Conservation (phyloP, 2,888 invertebrate species). For the Orthosia incerta region DNA sequence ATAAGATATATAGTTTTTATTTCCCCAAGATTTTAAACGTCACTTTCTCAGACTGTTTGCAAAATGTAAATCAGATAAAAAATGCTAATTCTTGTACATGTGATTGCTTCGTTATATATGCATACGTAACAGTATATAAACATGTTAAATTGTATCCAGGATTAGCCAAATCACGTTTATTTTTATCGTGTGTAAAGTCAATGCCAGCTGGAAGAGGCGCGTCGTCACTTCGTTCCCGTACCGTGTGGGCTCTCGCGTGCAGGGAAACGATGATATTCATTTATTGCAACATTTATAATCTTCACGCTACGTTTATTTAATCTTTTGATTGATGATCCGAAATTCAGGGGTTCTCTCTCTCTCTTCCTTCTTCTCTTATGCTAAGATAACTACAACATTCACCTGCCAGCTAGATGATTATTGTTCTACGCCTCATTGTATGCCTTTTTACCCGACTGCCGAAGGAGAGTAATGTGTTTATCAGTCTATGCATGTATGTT, state of each 20-base stretch:
- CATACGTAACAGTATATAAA: slow-evolving; percentile 70
- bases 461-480: too few species aligned
- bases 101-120: slow-evolving; percentile 38
- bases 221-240: slow-evolving; percentile 71
- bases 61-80: slow-evolving; percentile 28
- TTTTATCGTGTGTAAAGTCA: slow-evolving; percentile 82
- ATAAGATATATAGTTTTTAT: too few species aligned
- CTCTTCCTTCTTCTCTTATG: background rate
- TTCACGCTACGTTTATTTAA: background rate
- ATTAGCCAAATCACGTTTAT: slow-evolving; percentile 83
- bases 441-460: too few species aligned
- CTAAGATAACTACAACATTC: too few species aligned
- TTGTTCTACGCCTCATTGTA: too few species aligned
- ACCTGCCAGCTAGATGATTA: too few species aligned
- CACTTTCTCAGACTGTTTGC: slow-evolving; percentile 27
- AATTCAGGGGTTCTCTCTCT: background rate
- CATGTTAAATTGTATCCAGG: slow-evolving; percentile 73
- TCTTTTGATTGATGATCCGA: background rate
- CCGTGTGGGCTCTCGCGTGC: slow-evolving; percentile 54
- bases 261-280: slow-evolving; percentile 55
- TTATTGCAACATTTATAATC: slow-evolving; percentile 43
- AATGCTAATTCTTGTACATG: slow-evolving; percentile 20
- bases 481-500: too few species aligned
- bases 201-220: slow-evolving; percentile 75
- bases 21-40: background rate